Percentiles rank a stretch among this genome's conserved stretches.
Evolutionary conservation across 2,888 invertebrate species (phyloP).

Genomic region (Lycia hirtaria): DNA sequence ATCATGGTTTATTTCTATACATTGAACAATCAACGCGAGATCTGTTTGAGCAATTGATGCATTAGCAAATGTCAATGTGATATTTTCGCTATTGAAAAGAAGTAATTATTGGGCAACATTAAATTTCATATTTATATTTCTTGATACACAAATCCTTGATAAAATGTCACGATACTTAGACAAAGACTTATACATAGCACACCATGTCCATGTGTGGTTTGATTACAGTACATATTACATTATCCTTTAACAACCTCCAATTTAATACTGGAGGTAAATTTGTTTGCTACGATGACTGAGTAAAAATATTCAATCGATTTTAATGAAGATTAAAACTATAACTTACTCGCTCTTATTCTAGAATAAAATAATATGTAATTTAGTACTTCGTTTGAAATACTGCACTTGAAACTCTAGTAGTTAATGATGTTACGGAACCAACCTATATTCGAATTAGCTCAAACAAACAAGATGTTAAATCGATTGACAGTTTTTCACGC

Average conservation of each 20-base stretch:
- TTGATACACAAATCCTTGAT: background rate
- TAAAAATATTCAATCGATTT: background rate
- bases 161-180: background rate
- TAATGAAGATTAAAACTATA: slow-evolving; percentile 1
- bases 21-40: slow-evolving; percentile 33
- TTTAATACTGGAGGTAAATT: too few species aligned
- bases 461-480: slow-evolving; percentile 18
- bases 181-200: too few species aligned
- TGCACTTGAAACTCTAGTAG: slow-evolving; percentile 9
- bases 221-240: too few species aligned
- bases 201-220: too few species aligned
- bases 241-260: too few species aligned
- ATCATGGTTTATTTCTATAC: slow-evolving; percentile 29
- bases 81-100: slow-evolving; percentile 9
- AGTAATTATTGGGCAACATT: background rate
- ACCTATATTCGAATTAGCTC: slow-evolving; percentile 15
- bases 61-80: slow-evolving; percentile 9
- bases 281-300: slow-evolving; percentile 2
- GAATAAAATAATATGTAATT: slow-evolving; percentile 10
- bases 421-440: slow-evolving; percentile 23
- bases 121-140: background rate
- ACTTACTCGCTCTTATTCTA: background rate
- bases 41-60: slow-evolving; percentile 20
- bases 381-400: slow-evolving; percentile 11
- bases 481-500: slow-evolving; percentile 15